Evolutionary conservation across 2,113 vertebrate species (phyloP).

Genomic region (Nicator chloris): DNA sequence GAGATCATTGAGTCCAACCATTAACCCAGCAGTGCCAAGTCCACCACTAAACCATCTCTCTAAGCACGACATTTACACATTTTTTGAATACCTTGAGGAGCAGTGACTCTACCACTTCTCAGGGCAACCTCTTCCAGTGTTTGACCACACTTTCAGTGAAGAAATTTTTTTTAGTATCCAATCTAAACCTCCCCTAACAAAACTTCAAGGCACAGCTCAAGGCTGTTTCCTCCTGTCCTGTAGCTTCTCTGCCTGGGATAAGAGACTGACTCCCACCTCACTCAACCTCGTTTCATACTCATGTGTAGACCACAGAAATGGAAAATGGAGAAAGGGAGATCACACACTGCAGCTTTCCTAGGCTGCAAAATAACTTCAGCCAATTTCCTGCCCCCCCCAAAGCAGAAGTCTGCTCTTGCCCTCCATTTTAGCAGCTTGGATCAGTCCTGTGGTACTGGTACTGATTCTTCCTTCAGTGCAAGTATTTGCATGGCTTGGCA

Average conservation of each 20-base stretch:
- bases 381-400: background rate
- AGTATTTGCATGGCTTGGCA: background rate
- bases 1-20: background rate
- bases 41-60: background rate
- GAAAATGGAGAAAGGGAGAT: background rate
- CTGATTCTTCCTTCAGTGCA: background rate
- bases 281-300: background rate
- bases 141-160: background rate
- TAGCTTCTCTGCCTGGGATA: background rate
- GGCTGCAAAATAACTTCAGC: background rate
- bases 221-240: background rate
- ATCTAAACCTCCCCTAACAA: background rate
- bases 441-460: background rate
- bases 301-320: background rate
- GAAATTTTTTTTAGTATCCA: background rate
- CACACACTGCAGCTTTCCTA: background rate
- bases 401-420: background rate
- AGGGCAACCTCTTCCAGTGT: background rate
- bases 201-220: background rate
- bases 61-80: background rate
- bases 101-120: background rate
- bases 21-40: background rate
- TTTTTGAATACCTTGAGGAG: background rate
- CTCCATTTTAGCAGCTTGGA: background rate
- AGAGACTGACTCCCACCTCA: background rate